Conservation (phyloP, 2,888 invertebrate species). For the Acanthosepion esculentum region DNA sequence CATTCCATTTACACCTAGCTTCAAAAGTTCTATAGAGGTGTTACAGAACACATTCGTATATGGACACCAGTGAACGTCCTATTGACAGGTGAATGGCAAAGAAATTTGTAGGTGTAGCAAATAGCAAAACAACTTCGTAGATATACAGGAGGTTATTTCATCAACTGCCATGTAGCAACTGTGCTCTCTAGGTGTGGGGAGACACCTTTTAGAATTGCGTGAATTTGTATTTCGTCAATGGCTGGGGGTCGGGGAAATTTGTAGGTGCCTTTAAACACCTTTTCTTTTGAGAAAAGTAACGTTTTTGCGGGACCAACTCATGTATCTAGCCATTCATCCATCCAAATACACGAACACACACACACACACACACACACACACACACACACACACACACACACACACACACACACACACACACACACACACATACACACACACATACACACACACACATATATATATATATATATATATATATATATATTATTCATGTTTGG, state of each 20-base stretch:
- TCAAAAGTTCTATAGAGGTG: not conserved
- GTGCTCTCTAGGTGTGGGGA: constrained; percentile 6
- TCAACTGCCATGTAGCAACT: constrained; percentile 1
- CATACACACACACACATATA: too few relatives aligned
- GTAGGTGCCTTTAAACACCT: not conserved
- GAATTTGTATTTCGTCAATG: not conserved
- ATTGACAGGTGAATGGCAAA: not conserved
- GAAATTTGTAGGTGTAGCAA: constrained; percentile 21
- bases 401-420: too few relatives aligned
- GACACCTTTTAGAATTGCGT: not conserved
- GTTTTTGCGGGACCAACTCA: not conserved
- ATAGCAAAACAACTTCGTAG: not conserved
- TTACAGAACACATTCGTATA: constrained; percentile 1
- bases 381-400: too few relatives aligned
- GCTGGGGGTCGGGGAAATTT: not conserved
- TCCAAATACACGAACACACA: too few relatives aligned
- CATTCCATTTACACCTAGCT: not conserved
- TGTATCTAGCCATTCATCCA: too few relatives aligned
- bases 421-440: too few relatives aligned
- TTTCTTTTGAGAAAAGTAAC: not conserved
- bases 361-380: too few relatives aligned
- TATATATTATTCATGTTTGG: too few relatives aligned
- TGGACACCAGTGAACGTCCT: not conserved
- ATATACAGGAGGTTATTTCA: not conserved
- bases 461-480: too few relatives aligned